Conservation (phyloP, 2,888 invertebrate genomes). For the Drosophila falleni region DNA sequence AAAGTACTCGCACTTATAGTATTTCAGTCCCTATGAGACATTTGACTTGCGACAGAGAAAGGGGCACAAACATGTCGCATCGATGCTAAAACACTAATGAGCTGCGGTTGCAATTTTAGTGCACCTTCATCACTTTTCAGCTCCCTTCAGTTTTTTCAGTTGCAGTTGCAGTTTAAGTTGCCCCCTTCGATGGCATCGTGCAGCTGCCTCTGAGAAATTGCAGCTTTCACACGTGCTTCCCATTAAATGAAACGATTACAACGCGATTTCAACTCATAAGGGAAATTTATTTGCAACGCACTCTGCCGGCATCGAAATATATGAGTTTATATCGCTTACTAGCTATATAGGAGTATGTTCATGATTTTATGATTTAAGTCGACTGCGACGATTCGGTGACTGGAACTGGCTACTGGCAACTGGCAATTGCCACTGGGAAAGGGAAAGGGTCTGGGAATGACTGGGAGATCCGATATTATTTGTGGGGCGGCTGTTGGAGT, state of each 20-base stretch:
- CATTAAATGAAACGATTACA: constrained; percentile 83
- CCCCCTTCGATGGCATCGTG: constrained; percentile 11
- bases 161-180: constrained; percentile 21
- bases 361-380: constrained; percentile 70
- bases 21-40: constrained; percentile 12
- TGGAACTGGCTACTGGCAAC: constrained; percentile 28
- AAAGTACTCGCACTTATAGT: constrained; percentile 4
- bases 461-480: constrained; percentile 15
- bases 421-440: constrained; percentile 16
- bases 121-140: constrained; percentile 1
- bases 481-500: constrained; percentile 47
- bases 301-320: constrained; percentile 34
- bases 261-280: constrained; percentile 77
- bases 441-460: neutral
- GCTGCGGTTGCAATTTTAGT: constrained; percentile 57
- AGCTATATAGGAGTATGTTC: constrained; percentile 37
- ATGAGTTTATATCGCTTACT: constrained; percentile 20
- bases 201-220: constrained; percentile 62
- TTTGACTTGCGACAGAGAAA: constrained; percentile 41
- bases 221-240: constrained; percentile 83
- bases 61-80: constrained; percentile 46
- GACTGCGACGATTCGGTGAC: constrained; percentile 40
- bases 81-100: constrained; percentile 68
- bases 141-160: neutral
- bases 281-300: constrained; percentile 81